Percentiles rank a stretch among this genome's conserved stretches.
Conservation (phyloP, 2,113 vertebrate species). For the Monarcha castaneiventris region DNA sequence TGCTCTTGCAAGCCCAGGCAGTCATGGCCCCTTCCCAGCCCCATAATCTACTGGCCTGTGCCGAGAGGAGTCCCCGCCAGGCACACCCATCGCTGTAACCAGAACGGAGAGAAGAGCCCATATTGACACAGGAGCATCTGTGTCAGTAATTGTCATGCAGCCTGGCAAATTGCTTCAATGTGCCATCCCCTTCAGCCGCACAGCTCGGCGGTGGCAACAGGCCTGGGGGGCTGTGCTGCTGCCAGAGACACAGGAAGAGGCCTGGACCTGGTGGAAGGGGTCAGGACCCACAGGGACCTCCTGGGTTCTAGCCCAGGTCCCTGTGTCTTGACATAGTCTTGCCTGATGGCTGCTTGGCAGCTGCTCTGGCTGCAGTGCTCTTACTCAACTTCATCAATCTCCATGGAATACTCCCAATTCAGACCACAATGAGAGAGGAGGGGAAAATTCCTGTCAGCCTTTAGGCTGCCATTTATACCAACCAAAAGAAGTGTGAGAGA, state of each 20-base stretch:
- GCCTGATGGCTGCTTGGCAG: background rate
- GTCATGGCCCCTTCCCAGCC: slow-evolving; percentile 49
- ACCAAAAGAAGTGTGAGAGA: background rate
- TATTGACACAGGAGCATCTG: slow-evolving; percentile 71
- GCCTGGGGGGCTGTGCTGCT: background rate
- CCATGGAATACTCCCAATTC: background rate
- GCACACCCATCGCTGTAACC: slow-evolving; percentile 57
- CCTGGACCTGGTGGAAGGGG: background rate
- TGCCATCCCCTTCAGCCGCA: slow-evolving; percentile 33
- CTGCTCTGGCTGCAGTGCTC: background rate
- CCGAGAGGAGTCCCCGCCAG: slow-evolving; percentile 32
- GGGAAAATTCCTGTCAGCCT: background rate
- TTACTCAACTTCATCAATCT: background rate
- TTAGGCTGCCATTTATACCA: background rate
- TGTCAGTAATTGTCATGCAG: slow-evolving; percentile 64
- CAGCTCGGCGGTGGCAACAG: background rate
- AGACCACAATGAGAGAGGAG: background rate
- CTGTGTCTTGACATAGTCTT: background rate
- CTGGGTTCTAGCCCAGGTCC: background rate
- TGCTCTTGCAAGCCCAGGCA: background rate
- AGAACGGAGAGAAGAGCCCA: slow-evolving; percentile 53
- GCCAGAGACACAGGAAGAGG: background rate
- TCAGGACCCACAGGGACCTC: background rate
- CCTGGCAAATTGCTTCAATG: slow-evolving; percentile 55
- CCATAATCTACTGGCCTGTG: slow-evolving; percentile 51